A percentile compares a stretch with the other conserved stretches of the same genome.
phyloP scores from a whole-genome alignment of 2,888 invertebrate species.

The Amblyjoppa proteus region DNA sequence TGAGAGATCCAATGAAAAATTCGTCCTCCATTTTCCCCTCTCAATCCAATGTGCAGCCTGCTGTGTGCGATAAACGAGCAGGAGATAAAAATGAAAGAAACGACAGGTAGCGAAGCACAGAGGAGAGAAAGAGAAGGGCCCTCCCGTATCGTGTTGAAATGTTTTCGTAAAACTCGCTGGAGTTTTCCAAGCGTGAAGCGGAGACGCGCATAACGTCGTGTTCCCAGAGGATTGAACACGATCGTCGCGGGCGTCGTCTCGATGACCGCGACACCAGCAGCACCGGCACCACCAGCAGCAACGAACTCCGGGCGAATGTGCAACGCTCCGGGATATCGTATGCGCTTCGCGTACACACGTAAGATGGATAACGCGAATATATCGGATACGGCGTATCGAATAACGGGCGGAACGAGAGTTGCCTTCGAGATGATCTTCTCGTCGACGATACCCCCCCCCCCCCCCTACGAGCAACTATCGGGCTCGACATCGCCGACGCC shows the following conservation, averaged over 20 bases:
- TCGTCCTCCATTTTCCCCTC: neutral
- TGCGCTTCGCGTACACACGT: conserved; percentile 69
- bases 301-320: conserved; percentile 37
- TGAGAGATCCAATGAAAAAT: conserved; percentile 26
- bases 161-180: conserved; percentile 38
- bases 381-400: conserved; percentile 70
- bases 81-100: conserved; percentile 14
- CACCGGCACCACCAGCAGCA: conserved; percentile 5
- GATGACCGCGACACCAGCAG: conserved; percentile 53
- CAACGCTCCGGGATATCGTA: conserved; percentile 69
- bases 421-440: conserved; percentile 66
- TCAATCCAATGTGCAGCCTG: conserved; percentile 27
- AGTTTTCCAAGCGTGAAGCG: conserved; percentile 29
- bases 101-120: neutral
- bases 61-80: conserved; percentile 8
- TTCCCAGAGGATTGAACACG: conserved; percentile 63
- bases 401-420: conserved; percentile 70
- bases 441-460: neutral
- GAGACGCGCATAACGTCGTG: conserved; percentile 49
- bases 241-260: conserved; percentile 61
- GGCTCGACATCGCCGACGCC: conserved; percentile 5
- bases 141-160: conserved; percentile 31
- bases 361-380: conserved; percentile 72
- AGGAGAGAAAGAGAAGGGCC: neutral
- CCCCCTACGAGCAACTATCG: conserved; percentile 4